Evolutionary conservation across 2,797 vertebrate genomes (phyloP).

Genomic region (Gallirallus australis): DNA sequence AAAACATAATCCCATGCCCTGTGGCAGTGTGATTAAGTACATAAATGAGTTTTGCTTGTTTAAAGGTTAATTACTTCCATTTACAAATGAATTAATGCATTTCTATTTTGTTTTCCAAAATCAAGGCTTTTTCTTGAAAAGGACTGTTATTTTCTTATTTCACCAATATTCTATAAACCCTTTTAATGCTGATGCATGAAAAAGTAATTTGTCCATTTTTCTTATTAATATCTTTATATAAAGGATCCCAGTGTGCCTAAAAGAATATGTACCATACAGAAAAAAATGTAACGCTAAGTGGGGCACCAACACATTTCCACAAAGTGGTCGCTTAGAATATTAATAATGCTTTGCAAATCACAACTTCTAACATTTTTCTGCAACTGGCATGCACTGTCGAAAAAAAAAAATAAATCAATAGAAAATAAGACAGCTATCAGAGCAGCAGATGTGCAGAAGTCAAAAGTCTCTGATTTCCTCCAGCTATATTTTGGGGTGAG

Average conservation of each 20-base stretch:
- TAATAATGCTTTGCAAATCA: background rate
- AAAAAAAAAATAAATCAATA: background rate
- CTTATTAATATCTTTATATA: background rate
- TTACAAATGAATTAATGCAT: background rate
- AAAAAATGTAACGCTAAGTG: background rate
- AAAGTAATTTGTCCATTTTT: background rate
- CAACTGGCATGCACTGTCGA: background rate
- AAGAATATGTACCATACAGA: background rate
- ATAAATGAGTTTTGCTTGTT: background rate
- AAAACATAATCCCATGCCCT: background rate
- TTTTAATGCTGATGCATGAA: background rate
- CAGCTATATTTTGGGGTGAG: background rate
- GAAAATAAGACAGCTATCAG: background rate
- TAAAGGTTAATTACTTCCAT: slow-evolving; percentile 6
- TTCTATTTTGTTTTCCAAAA: background rate
- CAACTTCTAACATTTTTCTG: background rate
- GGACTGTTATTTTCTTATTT: background rate
- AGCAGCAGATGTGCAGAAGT: background rate
- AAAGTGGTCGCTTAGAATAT: background rate
- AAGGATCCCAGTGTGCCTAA: background rate
- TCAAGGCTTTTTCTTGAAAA: background rate
- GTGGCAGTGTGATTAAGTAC: background rate
- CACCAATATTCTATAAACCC: background rate
- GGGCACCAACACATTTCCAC: background rate
- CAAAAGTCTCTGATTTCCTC: background rate